Conservation (phyloP, 2,797 vertebrate species). For the Lithobates sylvaticus region DNA sequence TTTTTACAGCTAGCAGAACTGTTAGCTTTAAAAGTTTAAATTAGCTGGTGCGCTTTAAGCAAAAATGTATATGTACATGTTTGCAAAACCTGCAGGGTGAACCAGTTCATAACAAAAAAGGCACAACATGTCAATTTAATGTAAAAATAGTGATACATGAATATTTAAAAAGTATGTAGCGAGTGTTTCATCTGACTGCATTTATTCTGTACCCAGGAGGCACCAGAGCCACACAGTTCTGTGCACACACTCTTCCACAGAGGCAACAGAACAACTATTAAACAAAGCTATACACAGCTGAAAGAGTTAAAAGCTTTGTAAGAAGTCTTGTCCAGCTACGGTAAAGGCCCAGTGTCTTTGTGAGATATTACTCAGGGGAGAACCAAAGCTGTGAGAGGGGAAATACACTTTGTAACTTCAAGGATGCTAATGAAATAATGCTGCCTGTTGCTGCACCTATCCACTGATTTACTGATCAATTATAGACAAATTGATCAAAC, state of each 20-base stretch:
- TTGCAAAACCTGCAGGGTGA: not conserved
- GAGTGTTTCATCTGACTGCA: constrained; percentile 14
- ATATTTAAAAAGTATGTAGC: constrained; percentile 22
- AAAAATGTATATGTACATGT: not conserved
- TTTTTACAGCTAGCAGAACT: too few relatives aligned
- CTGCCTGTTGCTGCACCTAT: too few relatives aligned
- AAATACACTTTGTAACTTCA: too few relatives aligned
- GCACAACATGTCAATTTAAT: constrained; percentile 1
- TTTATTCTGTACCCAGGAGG: constrained; percentile 20
- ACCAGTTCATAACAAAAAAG: not conserved
- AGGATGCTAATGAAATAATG: too few relatives aligned
- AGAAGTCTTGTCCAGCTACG: not conserved
- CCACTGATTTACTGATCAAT: too few relatives aligned
- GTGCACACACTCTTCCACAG: not conserved
- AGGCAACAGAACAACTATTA: not conserved
- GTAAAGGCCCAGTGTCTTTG: not conserved
- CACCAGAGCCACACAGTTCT: not conserved
- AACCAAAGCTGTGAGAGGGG: not conserved
- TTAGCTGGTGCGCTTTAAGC: not conserved
- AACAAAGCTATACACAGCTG: not conserved
- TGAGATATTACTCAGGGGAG: not conserved
- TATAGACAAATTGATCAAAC: too few relatives aligned
- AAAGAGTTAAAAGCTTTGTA: not conserved
- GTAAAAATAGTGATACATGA: constrained; percentile 23
- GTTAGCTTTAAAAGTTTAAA: not conserved